Evolutionary conservation across 1,140 invertebrate species (phyloP), one percentile per base, ranked within the genome.

Genomic region (Psilanteris sp.): DNA sequence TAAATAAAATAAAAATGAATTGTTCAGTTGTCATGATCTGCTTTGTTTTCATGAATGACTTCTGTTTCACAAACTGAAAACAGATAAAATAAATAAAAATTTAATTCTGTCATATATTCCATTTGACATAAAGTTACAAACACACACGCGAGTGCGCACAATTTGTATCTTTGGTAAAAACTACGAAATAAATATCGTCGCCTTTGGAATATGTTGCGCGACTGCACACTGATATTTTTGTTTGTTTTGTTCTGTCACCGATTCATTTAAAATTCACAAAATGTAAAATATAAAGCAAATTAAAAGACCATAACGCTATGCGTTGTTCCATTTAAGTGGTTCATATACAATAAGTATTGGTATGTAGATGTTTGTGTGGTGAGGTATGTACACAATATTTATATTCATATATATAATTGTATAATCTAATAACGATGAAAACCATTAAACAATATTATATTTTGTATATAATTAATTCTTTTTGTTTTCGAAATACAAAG

Each of bases 81-180:
- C 67, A 57, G 55, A 50, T 24, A 44, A 22, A 37, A 39, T 43
- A 68, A 59, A 2, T 20, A 31, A 20, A 1, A 72, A 74, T 67
- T 66, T 22, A 74, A 57, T 57, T 50, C 52, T 13, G 59, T 57
- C 52, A 36, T 78, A 83, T 82, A 82, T 13, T 70, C 11, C 36
- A 18, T 10, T 39, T 44, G 44, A 59, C 20, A 66, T 31, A 74
- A 10, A 57, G 31, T 52, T 67, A 74, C 71, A 74, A 67, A 66
- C 70, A 66, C 52, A 55, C 67, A 31, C 44, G 15, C 22, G 26
- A 67, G 18, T 67, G 79, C 79, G 62, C 73, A 83, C 83, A 81
- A 68, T 78, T 82, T 82, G 83, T 78, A 87, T 89, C 87, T 89
- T 89, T 89, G 87, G 87, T 89, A 88, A 79, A 83, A 85, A 86